A percentile compares a stretch with the other conserved stretches of the same genome.
phyloP scores from a whole-genome alignment of 2,888 invertebrate genomes.

The Ypsolopha scabrella region DNA sequence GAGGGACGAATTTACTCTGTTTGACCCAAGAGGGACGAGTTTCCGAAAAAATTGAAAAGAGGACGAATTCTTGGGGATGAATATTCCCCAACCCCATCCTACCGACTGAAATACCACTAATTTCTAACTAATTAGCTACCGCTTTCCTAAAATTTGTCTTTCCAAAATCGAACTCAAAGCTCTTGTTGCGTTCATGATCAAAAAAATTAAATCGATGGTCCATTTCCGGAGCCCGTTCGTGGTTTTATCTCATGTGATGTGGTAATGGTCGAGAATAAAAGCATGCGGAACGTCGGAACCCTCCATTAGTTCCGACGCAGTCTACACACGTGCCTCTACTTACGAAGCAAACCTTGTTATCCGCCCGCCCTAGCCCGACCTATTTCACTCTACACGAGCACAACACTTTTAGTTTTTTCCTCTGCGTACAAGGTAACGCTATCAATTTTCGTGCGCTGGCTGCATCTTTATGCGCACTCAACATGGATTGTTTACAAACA shows the following conservation, averaged over 20 bases:
- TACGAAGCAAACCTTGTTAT: constrained; percentile 39
- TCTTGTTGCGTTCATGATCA: too few relatives aligned
- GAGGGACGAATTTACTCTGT: too few relatives aligned
- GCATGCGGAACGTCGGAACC: constrained; percentile 6
- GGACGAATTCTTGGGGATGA: too few relatives aligned
- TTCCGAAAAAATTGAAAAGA: too few relatives aligned
- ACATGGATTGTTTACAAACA: too few relatives aligned
- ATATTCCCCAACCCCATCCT: too few relatives aligned
- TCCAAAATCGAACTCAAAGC: too few relatives aligned
- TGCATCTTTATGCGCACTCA: background rate
- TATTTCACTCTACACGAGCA: background rate
- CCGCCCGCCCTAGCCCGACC: constrained; percentile 8
- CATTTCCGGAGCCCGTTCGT: background rate
- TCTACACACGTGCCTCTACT: constrained; percentile 38
- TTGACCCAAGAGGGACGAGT: too few relatives aligned
- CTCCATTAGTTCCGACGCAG: constrained; percentile 23
- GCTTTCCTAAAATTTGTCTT: too few relatives aligned
- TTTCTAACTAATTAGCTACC: too few relatives aligned
- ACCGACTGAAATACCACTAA: too few relatives aligned
- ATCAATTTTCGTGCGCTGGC: constrained; percentile 21
- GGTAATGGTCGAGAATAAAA: background rate
- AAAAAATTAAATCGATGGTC: background rate
- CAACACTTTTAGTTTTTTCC: constrained; percentile 12
- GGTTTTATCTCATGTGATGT: too few relatives aligned
- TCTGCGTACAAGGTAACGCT: constrained; percentile 25